Evolutionary conservation across 2,888 invertebrate genomes (phyloP).

Genomic region (Stramonita haemastoma): DNA sequence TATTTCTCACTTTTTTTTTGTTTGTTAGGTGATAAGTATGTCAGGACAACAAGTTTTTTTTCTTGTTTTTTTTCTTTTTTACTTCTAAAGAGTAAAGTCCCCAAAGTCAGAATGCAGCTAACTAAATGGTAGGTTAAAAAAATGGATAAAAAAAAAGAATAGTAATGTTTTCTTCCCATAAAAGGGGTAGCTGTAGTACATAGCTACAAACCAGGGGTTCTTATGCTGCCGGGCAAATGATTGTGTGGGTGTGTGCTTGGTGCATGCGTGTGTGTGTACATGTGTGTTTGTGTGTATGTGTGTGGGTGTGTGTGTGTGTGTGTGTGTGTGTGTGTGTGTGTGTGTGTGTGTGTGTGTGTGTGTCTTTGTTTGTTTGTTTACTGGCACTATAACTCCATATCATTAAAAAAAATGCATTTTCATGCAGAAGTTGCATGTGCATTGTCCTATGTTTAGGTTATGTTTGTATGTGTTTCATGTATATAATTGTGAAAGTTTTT

Average conservation of each 20-base stretch:
- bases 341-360: not conserved
- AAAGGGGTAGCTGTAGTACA: too few species aligned
- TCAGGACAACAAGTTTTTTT: too few species aligned
- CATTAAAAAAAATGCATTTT: too few species aligned
- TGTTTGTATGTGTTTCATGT: not conserved
- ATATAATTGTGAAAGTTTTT: not conserved
- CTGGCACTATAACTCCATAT: not conserved
- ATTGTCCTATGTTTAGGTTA: not conserved
- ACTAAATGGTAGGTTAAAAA: too few species aligned
- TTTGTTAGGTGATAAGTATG: too few species aligned
- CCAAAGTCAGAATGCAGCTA: too few species aligned
- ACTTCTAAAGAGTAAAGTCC: too few species aligned
- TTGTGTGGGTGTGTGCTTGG: constrained; percentile 19
- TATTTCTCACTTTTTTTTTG: too few species aligned
- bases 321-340: constrained; percentile 12
- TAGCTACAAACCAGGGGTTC: not conserved
- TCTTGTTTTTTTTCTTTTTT: too few species aligned
- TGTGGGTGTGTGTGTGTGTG: constrained; percentile 8
- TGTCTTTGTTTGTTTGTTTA: not conserved
- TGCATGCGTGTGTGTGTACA: not conserved
- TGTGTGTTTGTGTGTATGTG: not conserved
- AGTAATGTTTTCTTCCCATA: too few species aligned
- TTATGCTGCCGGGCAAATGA: not conserved
- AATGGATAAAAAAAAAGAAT: too few species aligned
- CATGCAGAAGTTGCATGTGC: too few species aligned